Evolutionary conservation across 2,888 invertebrate species (phyloP), one percentile per base, ranked within the genome.

Genomic region (Dryadula phaetusa): DNA sequence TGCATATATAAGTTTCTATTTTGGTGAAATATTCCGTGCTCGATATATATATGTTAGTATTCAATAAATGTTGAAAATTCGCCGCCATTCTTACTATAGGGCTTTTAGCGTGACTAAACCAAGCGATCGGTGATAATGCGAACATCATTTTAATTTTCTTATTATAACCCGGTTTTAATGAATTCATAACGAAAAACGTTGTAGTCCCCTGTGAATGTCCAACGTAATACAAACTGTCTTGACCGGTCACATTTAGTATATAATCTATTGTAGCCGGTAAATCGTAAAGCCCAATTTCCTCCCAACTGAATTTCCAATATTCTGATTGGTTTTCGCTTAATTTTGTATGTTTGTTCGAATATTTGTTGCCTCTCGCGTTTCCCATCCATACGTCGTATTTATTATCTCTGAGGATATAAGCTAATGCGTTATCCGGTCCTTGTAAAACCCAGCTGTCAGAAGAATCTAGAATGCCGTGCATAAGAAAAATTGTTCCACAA

Each of bases 301-400:
- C 95, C 94, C 95, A 97, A 53, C 95, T 95, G 77, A 83, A 93
- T 12, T 84, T 77, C 92, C 92, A 93, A 71, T 82, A 92, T 8
- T 78, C 70, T 0, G 77, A 22, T 22, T 79, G 66, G 0, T 72
- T 77, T 0, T 76, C 47, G 4, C 70, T 73, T 0, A 85, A 62
- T 2, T 60, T 72, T 0, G 86, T 79, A 77, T 96, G 96, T 0
- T 84, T 87, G 60, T 87, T 84, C 0, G 94, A 94, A 80, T 96
- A 95, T 0, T 94, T 94, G 83, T 97, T 97, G 0, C 98, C 98
- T 76, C 98, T 93, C 1, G 95, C 94, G 83, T 98, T 98, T 0
- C 96, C 97, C 80, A 98, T 80, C 98, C 98, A 98, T 0, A 96
- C 95, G 75, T 96, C 96, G 76, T 94, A 96, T 3, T 95, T 95